A percentile compares a stretch with the other conserved stretches of the same genome.
These are phyloP conservation scores for Steromphala cineraria DNA, from an alignment of 2,888 invertebrate genomes.

Conservation along the genomic window DNA sequence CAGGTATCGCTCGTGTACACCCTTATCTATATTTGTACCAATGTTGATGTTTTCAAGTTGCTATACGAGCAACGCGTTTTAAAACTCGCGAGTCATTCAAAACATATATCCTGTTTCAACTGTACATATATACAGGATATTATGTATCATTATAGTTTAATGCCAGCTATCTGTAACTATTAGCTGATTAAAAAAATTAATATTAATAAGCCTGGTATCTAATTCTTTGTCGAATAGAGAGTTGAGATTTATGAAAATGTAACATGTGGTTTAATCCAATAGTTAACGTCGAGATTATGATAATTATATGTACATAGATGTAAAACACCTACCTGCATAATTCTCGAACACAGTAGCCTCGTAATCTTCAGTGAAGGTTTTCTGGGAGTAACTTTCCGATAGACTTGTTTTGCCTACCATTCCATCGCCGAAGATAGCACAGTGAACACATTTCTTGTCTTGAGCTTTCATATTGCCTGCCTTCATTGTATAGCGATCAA, in stretches of 20 bases:
- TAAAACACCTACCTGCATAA: slow-evolving; percentile 47
- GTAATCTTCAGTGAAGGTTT: slow-evolving; percentile 37
- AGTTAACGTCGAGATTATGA: too few relatives aligned
- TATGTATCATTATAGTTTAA: too few relatives aligned
- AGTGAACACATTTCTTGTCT: slow-evolving; percentile 46
- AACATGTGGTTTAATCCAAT: too few relatives aligned
- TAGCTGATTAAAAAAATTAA: too few relatives aligned
- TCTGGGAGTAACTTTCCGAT: slow-evolving; percentile 52
- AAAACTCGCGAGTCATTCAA: too few relatives aligned
- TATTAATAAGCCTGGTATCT: too few relatives aligned
- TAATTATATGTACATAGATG: too few relatives aligned
- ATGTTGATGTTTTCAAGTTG: not conserved
- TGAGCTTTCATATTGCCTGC: slow-evolving; percentile 5
- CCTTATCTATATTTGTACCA: not conserved
- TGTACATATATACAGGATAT: too few relatives aligned
- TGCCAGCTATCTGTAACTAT: too few relatives aligned
- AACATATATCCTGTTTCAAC: too few relatives aligned
- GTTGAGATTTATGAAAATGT: too few relatives aligned
- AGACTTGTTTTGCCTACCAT: slow-evolving; percentile 64
- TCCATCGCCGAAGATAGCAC: slow-evolving; percentile 60
- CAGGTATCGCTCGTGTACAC: not conserved
- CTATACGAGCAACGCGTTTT: not conserved
- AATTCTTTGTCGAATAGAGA: too few relatives aligned
- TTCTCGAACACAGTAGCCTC: slow-evolving; percentile 61
- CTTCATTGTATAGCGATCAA: not conserved